A percentile compares a stretch with the other conserved stretches of the same genome.
Evolutionary conservation across 2,888 invertebrate species (phyloP).

Genomic region (Eumacrocentrus americanus): DNA sequence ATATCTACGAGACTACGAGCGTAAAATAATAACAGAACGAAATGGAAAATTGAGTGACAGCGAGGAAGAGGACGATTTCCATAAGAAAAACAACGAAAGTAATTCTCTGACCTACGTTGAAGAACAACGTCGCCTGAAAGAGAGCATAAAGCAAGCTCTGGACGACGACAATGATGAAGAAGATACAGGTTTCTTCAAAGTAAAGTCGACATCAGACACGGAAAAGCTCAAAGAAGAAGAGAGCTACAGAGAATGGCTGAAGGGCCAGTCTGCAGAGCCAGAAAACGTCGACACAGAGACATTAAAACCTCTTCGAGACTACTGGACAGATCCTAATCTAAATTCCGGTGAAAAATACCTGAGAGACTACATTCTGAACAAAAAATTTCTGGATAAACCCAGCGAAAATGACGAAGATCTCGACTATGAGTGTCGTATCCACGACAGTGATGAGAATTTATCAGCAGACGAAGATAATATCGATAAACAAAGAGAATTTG

Average conservation of each 20-base stretch:
- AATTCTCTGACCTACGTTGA: slow-evolving; percentile 68
- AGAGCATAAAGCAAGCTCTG: slow-evolving; percentile 68
- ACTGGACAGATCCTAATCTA: slow-evolving; percentile 84
- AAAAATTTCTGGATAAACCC: slow-evolving; percentile 65
- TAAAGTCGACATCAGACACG: slow-evolving; percentile 61
- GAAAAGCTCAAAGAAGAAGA: slow-evolving; percentile 46
- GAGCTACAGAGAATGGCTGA: slow-evolving; percentile 82
- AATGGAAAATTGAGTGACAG: slow-evolving; percentile 65
- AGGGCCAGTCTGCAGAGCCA: slow-evolving; percentile 71
- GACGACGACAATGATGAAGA: slow-evolving; percentile 64
- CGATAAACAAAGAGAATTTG: slow-evolving; percentile 87
- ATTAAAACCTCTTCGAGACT: slow-evolving; percentile 77
- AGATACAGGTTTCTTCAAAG: slow-evolving; percentile 53
- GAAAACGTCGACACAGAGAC: slow-evolving; percentile 67
- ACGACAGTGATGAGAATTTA: slow-evolving; percentile 65
- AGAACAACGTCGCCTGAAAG: slow-evolving; percentile 72
- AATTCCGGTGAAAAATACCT: slow-evolving; percentile 87
- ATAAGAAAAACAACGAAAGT: slow-evolving; percentile 40
- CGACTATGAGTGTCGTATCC: slow-evolving; percentile 34
- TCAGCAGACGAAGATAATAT: slow-evolving; percentile 82
- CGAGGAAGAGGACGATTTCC: slow-evolving; percentile 49
- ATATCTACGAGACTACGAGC: slow-evolving; percentile 79
- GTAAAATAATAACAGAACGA: slow-evolving; percentile 74
- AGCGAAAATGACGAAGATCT: slow-evolving; percentile 37
- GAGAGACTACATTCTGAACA: slow-evolving; percentile 89